Percentiles rank a stretch among this genome's conserved stretches.
phyloP scores from a whole-genome alignment of 2,113 vertebrate genomes.

The Ctenodactylus gundi region DNA sequence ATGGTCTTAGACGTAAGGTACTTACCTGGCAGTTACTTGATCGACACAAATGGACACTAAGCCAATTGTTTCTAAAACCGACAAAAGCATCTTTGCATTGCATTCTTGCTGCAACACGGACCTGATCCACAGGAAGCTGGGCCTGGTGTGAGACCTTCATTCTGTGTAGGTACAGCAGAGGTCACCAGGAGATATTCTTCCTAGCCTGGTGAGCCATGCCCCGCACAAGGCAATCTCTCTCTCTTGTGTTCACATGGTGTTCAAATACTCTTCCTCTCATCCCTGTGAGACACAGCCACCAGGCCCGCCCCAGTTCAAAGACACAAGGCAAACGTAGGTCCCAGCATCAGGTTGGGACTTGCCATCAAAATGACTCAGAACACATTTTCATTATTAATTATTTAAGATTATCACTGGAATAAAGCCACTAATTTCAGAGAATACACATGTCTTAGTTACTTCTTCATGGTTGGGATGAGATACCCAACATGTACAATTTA shows the following conservation, averaged over 20 bases:
- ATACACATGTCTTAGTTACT: no score
- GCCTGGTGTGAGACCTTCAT: not conserved
- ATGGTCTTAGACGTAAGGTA: not conserved
- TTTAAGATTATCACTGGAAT: not conserved
- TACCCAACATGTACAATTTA: no score
- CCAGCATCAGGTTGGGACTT: not conserved
- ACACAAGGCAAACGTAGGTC: not conserved
- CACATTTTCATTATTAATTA: not conserved
- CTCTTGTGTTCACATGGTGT: not conserved
- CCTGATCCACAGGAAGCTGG: not conserved
- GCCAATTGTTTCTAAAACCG: conserved; percentile 4
- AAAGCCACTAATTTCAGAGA: conserved; percentile 31
- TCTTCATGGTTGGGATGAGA: no score
- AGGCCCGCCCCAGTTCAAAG: not conserved
- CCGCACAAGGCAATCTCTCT: not conserved
- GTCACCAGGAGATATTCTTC: not conserved
- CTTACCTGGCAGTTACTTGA: not conserved
- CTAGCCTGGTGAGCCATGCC: not conserved
- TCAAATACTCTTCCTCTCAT: not conserved
- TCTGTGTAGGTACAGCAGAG: not conserved
- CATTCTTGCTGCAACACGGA: not conserved
- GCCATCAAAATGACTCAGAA: not conserved
- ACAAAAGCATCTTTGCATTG: not conserved
- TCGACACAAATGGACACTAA: not conserved
- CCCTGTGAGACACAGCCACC: not conserved